Evolutionary conservation across 1,140 invertebrate genomes (phyloP).

Genomic region (Magallana gigas): DNA sequence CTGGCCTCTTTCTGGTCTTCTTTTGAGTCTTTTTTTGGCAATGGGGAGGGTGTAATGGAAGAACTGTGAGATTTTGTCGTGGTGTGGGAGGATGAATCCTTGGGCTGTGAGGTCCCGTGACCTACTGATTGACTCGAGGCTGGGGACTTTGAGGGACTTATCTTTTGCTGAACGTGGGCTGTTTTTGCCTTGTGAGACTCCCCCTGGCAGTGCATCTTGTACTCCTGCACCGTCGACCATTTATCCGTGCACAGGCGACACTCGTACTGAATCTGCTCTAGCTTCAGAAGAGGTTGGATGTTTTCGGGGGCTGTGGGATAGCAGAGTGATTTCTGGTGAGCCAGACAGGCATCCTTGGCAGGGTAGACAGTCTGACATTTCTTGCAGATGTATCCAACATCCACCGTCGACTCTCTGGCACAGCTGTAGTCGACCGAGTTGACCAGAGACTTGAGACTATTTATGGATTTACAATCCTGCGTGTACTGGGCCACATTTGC

Average conservation of each 20-base stretch:
- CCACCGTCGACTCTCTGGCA: slow-evolving; percentile 84
- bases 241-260: slow-evolving; percentile 85
- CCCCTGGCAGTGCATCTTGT: slow-evolving; percentile 85
- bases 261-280: slow-evolving; percentile 84
- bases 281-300: slow-evolving; percentile 76
- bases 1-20: slow-evolving; percentile 35
- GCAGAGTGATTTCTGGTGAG: slow-evolving; percentile 86
- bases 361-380: slow-evolving; percentile 91
- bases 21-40: slow-evolving; percentile 54
- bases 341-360: slow-evolving; percentile 85
- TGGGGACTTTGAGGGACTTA: slow-evolving; percentile 44
- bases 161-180: slow-evolving; percentile 44
- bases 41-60: slow-evolving; percentile 53
- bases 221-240: slow-evolving; percentile 80
- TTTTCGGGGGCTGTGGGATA: slow-evolving; percentile 80
- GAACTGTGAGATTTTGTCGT: slow-evolving; percentile 42
- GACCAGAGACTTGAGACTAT: slow-evolving; percentile 75
- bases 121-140: slow-evolving; percentile 22
- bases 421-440: slow-evolving; percentile 71
- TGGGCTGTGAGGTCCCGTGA: not conserved
- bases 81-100: not conserved
- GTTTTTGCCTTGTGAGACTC: slow-evolving; percentile 76
- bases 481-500: slow-evolving; percentile 80
- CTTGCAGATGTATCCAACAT: slow-evolving; percentile 91
- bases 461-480: slow-evolving; percentile 79